Base-by-base conservation (phyloP, 2,888 invertebrate genomes). In the Lasioglossum zephyrum region DNA sequence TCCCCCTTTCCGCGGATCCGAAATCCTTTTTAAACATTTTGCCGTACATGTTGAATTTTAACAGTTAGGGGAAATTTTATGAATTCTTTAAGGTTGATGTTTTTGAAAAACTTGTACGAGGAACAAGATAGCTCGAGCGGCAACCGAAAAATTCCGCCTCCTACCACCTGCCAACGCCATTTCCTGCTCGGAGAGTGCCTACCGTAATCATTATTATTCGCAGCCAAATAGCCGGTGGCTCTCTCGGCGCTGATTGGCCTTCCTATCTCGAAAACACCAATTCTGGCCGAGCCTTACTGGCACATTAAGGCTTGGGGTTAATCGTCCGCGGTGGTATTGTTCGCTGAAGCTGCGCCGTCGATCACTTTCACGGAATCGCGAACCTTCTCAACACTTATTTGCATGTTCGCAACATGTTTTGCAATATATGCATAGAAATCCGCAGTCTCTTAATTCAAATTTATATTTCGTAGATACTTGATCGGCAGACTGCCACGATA, bases 151-250 rank as follows among this genome's bases (percentile, higher is more conserved):
- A 76, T 84, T 77, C 86, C 41, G 69, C 81, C 84, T 81, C 72
- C 87, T 79, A 81, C 89, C 91, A 92, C 90, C 92, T 91, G 79
- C 81, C 84, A 81, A 82, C 84, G 81, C 82, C 92, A 89, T 90
- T 93, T 93, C 92, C 92, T 92, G 90, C 85, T 89, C 87, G 81
- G 81, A 88, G 73, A 92, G 88, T 89, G 87, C 85, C 86, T 83
- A 86, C 77, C 80, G 87, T 91, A 89, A 92, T 93, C 90, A 92
- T 92, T 89, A 90, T 89, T 90, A 91, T 91, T 91, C 89, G 85
- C 88, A 66, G 85, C 89, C 87, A 87, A 90, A 91, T 91, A 90
- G 87, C 88, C 83, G 78, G 74, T 84, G 88, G 88, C 82, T 85
- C 82, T 84, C 85, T 53, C 83, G 73, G 41, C 83, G 78, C 80